A percentile compares a stretch with the other conserved stretches of the same genome.
phyloP scores from a whole-genome alignment of 2,888 invertebrate genomes.

The Rosalia funebris region DNA sequence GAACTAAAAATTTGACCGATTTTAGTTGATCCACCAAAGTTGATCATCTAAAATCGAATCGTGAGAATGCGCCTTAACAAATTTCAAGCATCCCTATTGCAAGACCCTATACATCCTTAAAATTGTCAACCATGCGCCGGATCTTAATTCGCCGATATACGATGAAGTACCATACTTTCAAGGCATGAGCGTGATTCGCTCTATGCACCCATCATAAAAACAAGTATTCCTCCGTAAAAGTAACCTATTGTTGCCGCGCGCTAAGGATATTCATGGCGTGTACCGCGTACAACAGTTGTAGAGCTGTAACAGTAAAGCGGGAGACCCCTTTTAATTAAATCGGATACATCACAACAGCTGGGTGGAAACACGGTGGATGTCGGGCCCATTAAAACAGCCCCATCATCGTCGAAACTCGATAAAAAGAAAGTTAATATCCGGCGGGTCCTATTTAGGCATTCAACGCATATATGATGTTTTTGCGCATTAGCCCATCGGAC shows the following conservation, averaged over 20 bases:
- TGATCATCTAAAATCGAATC: no score
- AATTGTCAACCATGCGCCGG: no score
- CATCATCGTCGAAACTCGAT: conserved; percentile 42
- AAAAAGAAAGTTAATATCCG: conserved; percentile 53
- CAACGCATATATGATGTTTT: conserved; percentile 32
- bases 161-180: no score
- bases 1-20: no score
- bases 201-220: background rate
- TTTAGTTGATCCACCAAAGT: no score
- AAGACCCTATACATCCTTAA: no score
- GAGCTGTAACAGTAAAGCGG: conserved; percentile 37
- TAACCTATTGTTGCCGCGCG: background rate
- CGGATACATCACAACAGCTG: conserved; percentile 57
- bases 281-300: conserved; percentile 44
- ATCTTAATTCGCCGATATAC: no score
- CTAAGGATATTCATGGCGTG: conserved; percentile 37
- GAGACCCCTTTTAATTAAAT: conserved; percentile 57
- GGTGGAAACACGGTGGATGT: conserved; percentile 38
- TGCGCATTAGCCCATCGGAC: conserved; percentile 32
- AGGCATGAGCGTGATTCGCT: no score
- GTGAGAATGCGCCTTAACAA: no score
- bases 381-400: conserved; percentile 42
- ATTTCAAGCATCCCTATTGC: no score
- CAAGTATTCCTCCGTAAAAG: background rate
- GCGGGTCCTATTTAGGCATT: conserved; percentile 41